Conservation (phyloP, 2,888 invertebrate genomes). For the Galeruca laticollis region DNA sequence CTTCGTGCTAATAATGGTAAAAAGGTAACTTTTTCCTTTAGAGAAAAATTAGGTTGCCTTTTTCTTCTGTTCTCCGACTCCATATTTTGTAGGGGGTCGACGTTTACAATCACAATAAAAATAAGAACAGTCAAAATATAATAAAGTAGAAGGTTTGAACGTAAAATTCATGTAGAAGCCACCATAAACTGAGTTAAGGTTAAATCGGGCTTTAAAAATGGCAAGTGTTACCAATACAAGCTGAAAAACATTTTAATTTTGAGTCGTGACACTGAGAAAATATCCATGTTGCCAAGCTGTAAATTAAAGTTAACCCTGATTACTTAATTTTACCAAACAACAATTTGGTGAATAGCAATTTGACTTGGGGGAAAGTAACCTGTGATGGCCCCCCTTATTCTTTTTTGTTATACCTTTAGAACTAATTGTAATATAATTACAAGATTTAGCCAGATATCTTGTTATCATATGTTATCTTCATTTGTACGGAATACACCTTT, state of each 20-base stretch:
- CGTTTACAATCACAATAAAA: background rate
- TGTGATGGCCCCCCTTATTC: no score
- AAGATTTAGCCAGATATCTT: no score
- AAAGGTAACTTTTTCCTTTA: slow-evolving; percentile 10
- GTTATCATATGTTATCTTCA: no score
- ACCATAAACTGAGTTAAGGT: background rate
- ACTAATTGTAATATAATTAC: no score
- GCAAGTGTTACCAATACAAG: background rate
- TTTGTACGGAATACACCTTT: no score
- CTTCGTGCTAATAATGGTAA: slow-evolving; percentile 3
- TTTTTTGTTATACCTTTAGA: no score
- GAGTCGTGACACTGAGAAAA: background rate
- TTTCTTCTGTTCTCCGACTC: slow-evolving; percentile 55
- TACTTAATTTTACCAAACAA: background rate
- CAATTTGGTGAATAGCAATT: slow-evolving; percentile 4
- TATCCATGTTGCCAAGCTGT: slow-evolving; percentile 1
- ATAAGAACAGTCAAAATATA: background rate
- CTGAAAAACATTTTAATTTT: background rate
- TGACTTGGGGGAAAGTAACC: no score
- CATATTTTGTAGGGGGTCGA: slow-evolving; percentile 55
- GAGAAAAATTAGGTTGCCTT: slow-evolving; percentile 46
- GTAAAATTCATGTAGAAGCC: background rate
- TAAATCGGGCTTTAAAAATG: background rate
- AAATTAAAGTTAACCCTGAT: background rate
- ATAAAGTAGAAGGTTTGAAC: background rate